phyloP scores from a whole-genome alignment of 2,888 invertebrate genomes.

The Pterobdella sp. region DNA sequence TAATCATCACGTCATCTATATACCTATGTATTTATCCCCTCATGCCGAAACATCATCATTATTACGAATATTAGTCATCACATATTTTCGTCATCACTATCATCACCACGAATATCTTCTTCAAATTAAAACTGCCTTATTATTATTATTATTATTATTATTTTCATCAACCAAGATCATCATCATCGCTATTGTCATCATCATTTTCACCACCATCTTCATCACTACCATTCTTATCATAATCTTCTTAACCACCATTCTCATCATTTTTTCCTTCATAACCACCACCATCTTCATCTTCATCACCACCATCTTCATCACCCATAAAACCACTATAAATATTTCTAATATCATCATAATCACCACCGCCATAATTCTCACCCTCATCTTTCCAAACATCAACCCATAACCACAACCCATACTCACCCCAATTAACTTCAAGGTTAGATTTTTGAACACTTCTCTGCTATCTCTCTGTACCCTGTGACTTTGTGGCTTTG shows the following conservation, averaged over 20 bases:
- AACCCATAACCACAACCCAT: neutral
- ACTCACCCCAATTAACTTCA: too few relatives aligned
- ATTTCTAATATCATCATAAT: neutral
- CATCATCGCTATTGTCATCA: constrained; percentile 4
- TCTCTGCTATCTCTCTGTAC: too few relatives aligned
- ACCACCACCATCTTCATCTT: neutral
- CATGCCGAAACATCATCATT: constrained; percentile 12
- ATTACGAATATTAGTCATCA: constrained; percentile 13
- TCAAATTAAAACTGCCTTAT: neutral
- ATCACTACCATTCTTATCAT: neutral
- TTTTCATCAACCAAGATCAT: constrained; percentile 2
- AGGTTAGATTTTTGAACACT: too few relatives aligned
- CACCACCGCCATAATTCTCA: neutral
- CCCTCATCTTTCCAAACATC: constrained; percentile 33
- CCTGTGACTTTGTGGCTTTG: too few relatives aligned
- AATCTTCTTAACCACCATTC: neutral
- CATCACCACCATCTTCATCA: neutral
- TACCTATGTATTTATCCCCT: too few relatives aligned
- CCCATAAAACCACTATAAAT: neutral
- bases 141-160: constrained; percentile 10
- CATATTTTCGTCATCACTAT: constrained; percentile 3
- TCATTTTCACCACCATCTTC: constrained; percentile 9
- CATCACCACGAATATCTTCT: constrained; percentile 13
- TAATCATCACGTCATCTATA: constrained; percentile 15
- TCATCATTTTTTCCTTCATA: neutral